Base-by-base conservation (phyloP, 1,140 invertebrate species). In the Bombus turneri region DNA sequence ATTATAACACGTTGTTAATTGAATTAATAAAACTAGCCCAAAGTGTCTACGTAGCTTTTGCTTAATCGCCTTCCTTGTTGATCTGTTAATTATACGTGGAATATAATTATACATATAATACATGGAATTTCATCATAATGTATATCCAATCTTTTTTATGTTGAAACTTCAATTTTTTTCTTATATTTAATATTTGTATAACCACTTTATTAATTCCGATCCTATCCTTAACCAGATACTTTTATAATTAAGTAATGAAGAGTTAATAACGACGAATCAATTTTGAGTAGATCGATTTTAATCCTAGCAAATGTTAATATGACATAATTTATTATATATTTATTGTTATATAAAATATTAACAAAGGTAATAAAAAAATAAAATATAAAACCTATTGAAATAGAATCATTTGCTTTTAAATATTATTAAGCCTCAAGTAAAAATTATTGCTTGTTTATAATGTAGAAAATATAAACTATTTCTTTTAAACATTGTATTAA, bases 1-100 rank as follows among this genome's bases (percentile, higher is more conserved):
- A 95, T 95, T 95, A 95, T 95, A 95, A 95, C 92, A 95, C 92
- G 94, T 95, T 95, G 95, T 95, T 95, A 95, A 95, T 95, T 94
- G 93, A 95, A 95, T 95, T 95, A 95, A 95, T 95, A 95, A 95
- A 95, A 95, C 92, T 95, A 95, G 94, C 94, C 94, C 95, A 94
- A 95, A 95, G 92, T 93, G 94, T 85, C 69, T 62, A 72, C 76
- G 15, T 41, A 41, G 4, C 66, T 78, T 78, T 80, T 37, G 73
- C 78, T 86, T 83, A n/a, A 37, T 64, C 15, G 34, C 18, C 43
- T 43, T 57, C 28, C 5, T 34, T 15, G 3, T 71, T 37, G 8
- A 25, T 72, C 34, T 59, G 9, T 25, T 59, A 73, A 68, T 59
- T 25, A 9, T 69, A 10, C 69, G 15, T 37, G 6, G 10, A 6